A percentile compares a stretch with the other conserved stretches of the same genome.
Evolutionary conservation across 2,113 vertebrate species (phyloP).

Genomic region (Myotis brandtii): DNA sequence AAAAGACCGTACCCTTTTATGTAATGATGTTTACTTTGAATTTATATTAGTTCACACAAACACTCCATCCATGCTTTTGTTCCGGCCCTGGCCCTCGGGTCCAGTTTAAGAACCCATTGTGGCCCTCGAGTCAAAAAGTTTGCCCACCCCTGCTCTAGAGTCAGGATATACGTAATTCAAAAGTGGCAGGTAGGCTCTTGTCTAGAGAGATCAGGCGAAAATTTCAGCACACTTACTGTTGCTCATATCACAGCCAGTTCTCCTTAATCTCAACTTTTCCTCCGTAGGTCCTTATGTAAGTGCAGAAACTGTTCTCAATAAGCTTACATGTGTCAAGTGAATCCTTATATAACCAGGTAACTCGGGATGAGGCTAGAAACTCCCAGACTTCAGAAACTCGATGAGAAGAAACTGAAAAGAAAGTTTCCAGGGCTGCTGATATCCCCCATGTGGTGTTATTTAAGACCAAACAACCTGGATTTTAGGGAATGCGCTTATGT

Average conservation of each 20-base stretch:
- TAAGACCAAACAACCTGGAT: constrained; percentile 63
- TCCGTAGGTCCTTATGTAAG: background rate
- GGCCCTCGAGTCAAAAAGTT: too few relatives aligned
- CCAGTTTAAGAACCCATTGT: too few relatives aligned
- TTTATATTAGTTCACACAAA: too few relatives aligned
- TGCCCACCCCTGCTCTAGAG: too few relatives aligned
- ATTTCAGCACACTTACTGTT: background rate
- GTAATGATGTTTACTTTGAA: too few relatives aligned
- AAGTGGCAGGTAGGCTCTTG: background rate
- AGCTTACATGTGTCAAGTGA: background rate
- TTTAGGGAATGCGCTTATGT: constrained; percentile 41
- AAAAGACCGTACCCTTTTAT: too few relatives aligned
- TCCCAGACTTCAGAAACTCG: constrained; percentile 9
- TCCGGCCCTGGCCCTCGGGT: too few relatives aligned
- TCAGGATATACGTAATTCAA: background rate
- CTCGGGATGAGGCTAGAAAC: background rate
- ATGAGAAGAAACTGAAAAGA: constrained; percentile 34
- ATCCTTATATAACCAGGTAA: constrained; percentile 32
- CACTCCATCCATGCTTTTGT: too few relatives aligned
- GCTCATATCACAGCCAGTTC: constrained; percentile 11
- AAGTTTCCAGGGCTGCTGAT: constrained; percentile 7
- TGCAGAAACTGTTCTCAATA: background rate
- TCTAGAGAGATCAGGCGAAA: constrained; percentile 21
- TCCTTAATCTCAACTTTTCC: constrained; percentile 35
- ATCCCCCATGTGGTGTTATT: constrained; percentile 40